A percentile compares a stretch with the other conserved stretches of the same genome.
phyloP scores from a whole-genome alignment of 2,888 invertebrate genomes.

The Smittia aterrima region DNA sequence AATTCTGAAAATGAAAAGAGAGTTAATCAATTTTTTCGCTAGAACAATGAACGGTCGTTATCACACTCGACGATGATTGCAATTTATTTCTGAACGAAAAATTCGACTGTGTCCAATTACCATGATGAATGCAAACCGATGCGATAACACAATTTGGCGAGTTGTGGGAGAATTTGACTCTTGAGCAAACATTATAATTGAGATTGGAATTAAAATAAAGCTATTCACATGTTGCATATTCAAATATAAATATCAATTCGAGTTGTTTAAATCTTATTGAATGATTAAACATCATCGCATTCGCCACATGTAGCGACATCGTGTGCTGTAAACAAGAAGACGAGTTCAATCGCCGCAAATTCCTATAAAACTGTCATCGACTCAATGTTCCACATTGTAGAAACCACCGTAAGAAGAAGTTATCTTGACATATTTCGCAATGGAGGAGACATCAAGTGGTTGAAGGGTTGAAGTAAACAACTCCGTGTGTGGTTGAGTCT shows the following conservation, averaged over 20 bases:
- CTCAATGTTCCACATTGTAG: background rate
- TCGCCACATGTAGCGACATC: background rate
- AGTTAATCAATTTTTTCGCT: background rate
- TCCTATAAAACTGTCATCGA: background rate
- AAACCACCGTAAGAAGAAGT: background rate
- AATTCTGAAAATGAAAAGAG: conserved; percentile 65
- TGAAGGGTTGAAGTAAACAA: background rate
- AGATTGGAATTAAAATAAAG: background rate
- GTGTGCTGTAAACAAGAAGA: background rate
- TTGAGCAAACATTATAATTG: background rate
- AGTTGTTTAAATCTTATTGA: background rate
- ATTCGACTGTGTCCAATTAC: conserved; percentile 1
- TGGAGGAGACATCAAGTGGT: background rate
- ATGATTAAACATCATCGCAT: background rate
- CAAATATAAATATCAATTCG: background rate
- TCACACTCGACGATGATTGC: background rate
- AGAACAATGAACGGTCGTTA: background rate
- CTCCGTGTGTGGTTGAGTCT: background rate
- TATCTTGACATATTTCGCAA: background rate
- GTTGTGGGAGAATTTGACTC: background rate
- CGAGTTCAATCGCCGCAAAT: background rate
- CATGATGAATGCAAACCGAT: background rate
- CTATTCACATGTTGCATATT: background rate
- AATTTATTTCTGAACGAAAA: background rate
- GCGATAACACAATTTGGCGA: conserved; percentile 1